Conservation (phyloP, 2,797 vertebrate species). For the Leptatherina wallacei region DNA sequence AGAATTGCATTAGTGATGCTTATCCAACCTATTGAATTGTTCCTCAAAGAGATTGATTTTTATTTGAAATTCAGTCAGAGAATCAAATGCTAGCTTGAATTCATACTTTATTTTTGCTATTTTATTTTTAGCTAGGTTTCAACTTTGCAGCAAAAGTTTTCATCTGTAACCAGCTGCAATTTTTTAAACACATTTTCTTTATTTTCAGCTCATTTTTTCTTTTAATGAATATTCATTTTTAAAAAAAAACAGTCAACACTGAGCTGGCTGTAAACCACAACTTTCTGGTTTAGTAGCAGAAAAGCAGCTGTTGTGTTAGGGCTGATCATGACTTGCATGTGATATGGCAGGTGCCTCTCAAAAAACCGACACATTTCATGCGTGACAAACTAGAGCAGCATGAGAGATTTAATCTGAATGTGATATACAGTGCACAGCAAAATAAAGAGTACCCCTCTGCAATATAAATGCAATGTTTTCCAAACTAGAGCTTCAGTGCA, state of each 20-base stretch:
- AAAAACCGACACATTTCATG: slow-evolving; percentile 2
- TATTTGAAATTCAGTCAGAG: not conserved
- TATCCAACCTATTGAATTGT: not conserved
- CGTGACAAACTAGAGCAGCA: not conserved
- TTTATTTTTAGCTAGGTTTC: not conserved
- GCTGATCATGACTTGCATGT: slow-evolving; percentile 9
- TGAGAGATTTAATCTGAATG: not conserved
- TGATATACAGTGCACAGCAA: not conserved
- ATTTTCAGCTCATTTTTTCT: not conserved
- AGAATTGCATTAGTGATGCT: not conserved
- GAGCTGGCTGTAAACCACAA: slow-evolving; percentile 16
- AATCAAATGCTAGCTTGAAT: not conserved
- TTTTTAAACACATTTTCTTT: not conserved
- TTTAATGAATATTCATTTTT: slow-evolving; percentile 45
- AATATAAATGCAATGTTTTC: not conserved
- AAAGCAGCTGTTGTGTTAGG: slow-evolving; percentile 22
- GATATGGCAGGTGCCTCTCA: not conserved
- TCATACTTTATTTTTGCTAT: not conserved
- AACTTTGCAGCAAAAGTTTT: not conserved
- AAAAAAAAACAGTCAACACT: slow-evolving; percentile 17
- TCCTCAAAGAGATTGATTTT: not conserved
- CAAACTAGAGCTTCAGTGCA: not conserved
- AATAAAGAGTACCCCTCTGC: not conserved
- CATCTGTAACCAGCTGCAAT: not conserved
- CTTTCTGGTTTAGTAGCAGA: slow-evolving; percentile 19